Base-by-base conservation (phyloP, 1,140 invertebrate genomes). In the Drosophila orosa region DNA sequence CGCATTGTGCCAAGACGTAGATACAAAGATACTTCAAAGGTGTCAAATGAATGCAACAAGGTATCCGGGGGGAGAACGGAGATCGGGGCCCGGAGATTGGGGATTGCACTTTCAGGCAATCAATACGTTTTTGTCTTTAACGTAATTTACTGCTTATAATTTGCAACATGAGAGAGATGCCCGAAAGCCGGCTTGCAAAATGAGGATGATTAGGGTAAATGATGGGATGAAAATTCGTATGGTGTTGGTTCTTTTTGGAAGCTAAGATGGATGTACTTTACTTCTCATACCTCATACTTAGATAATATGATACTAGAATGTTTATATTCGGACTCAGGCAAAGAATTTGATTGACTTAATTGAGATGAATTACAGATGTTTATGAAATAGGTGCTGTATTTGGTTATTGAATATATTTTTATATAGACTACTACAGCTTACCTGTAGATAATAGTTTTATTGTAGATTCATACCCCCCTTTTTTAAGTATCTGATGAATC, bases 111-210 rank as follows among this genome's bases (percentile, higher is more conserved):
- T 80, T 56, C 66, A 27, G 79, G 84, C 84, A 89, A 89, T 89
- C 85, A 89, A 90, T 89, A 80, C 86, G 80, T 85, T 89, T 83
- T 87, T 83, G 84, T 87, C 76, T 82, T 63, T 89, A 89, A 89
- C 84, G 82, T 78, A 89, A 89, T 89, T 89, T 89, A 89, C 80
- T 73, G 83, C 72, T 65, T 68, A 74, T 85, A 84, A 84, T 84
- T 74, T 67, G 81, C 35, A 19, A 37, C 33, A 65, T 62, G 27
- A 25, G 42, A 59, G 48, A 55, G 22, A 17, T 37, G 40, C 29
- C 40, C 40, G 47, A 44, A 75, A 78, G 44, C 31, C 31, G 3
- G 19, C n/a, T 15, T 19, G 40, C 44, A 57, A 67, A 67, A 73
- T 82, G 47, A 48, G 77, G 45, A 77, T 65, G 56, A 54, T 39